Base-by-base conservation (phyloP, 2,888 invertebrate genomes). In the Nebria brevicollis region DNA sequence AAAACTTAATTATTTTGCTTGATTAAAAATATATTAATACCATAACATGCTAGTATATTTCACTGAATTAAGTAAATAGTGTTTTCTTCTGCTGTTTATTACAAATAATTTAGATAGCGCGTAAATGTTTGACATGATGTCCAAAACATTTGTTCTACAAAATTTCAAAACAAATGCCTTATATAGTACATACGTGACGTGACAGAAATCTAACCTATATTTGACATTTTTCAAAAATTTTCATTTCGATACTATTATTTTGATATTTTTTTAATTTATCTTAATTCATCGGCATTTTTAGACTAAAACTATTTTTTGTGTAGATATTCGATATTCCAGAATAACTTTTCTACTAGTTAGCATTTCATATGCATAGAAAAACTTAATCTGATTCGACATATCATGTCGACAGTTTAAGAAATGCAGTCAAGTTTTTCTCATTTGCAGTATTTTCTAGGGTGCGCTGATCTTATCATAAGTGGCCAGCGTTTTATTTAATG, bases 61-160 rank as follows among this genome's bases (percentile, higher is more conserved):
- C 8, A 54, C 13, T 6, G 54, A 54, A 13, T 54, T 13, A 13
- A 54, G 54, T 54, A 13, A 54, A 54, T 54, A n/a, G 26, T 65
- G 15, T 74, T 74, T 78, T 66, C 73, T 26, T 66, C 66, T 65
- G 74, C 78, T 74, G 68, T 78, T 78, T 66, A 78, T 78, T 15
- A 78, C 78, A 26, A 78, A 78, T 78, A 78, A 78, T 78, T 78
- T 78, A 66, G 74, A 74, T 73, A 74, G 74, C 73, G 74, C 78
- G 54, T 78, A 66, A 54, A 65, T 42, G 42, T 78, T 78, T 78
- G 78, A 78, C 78, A 78, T 78, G 66, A 73, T 41, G 77, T 42
- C 34, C 25, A 13, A 77, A 64, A 77, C 72, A 77, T 77, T 77
- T 77, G 72, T 54, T 77, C 54, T 5, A 54, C 4, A 54, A 54